These are phyloP conservation scores for Anthopleura sola DNA, from an alignment of 64 coral and sea anemone species.

Conservation along the genomic window DNA sequence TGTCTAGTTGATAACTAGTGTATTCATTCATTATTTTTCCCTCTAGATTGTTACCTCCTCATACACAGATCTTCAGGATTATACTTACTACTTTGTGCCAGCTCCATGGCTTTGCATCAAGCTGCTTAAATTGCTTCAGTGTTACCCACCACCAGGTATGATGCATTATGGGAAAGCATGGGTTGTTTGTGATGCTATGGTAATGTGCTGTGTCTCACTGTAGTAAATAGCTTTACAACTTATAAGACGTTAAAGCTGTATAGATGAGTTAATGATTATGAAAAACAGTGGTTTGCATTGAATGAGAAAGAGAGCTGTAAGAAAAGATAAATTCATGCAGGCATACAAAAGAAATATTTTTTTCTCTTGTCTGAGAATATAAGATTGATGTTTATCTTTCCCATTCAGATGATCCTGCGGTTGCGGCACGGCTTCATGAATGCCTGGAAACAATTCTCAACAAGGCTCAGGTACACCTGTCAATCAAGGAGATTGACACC, in stretches of 20 bases:
- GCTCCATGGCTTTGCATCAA: slow-evolving; percentile 98
- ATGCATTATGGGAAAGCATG: not conserved
- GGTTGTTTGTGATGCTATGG: not conserved
- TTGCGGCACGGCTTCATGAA: slow-evolving; percentile 79
- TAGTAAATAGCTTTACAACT: too few species aligned
- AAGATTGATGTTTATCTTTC: not conserved
- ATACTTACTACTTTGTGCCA: slow-evolving; percentile 98
- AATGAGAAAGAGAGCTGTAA: too few species aligned
- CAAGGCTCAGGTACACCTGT: slow-evolving; percentile 81
- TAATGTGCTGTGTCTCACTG: too few species aligned
- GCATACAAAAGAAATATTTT: not conserved
- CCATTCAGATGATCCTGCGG: slow-evolving; percentile 81
- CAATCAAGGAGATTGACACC: too few species aligned
- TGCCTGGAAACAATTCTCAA: slow-evolving; percentile 98
- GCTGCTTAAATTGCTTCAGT: slow-evolving; percentile 82
- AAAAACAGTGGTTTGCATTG: too few species aligned
- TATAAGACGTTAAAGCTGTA: too few species aligned
- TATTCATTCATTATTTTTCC: not conserved
- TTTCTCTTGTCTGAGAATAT: not conserved
- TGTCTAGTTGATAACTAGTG: not conserved
- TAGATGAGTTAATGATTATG: too few species aligned
- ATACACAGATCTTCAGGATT: slow-evolving; percentile 96
- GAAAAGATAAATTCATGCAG: too few species aligned
- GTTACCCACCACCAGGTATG: slow-evolving; percentile 90
- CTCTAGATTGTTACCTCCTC: slow-evolving; percentile 76